Conservation (phyloP, 2,797 vertebrate species). For the Trichosurus vulpecula region DNA sequence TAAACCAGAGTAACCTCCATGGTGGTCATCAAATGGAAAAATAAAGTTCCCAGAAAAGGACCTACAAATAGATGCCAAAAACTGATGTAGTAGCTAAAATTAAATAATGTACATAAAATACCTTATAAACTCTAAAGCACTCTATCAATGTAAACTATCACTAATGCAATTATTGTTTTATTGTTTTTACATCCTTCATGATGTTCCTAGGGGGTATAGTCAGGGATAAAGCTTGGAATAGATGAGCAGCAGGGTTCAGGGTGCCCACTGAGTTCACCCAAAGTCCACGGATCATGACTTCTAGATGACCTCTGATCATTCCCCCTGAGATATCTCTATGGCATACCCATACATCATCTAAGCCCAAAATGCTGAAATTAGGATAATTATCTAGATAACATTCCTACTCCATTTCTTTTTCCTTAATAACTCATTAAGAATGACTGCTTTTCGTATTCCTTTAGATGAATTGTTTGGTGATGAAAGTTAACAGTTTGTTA, state of each 20-base stretch:
- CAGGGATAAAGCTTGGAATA: not conserved
- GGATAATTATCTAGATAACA: not conserved
- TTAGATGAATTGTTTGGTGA: not conserved
- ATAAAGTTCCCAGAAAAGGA: not conserved
- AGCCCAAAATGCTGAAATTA: not conserved
- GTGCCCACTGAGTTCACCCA: not conserved
- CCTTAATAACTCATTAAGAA: constrained; percentile 1
- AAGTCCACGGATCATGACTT: no score
- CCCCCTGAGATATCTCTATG: not conserved
- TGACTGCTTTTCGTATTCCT: constrained; percentile 28
- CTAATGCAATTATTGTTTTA: not conserved
- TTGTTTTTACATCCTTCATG: not conserved
- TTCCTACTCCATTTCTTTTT: not conserved
- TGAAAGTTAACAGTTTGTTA: not conserved
- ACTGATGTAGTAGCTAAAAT: not conserved
- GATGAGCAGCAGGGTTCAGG: not conserved
- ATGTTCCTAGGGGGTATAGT: not conserved
- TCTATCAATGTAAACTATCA: not conserved
- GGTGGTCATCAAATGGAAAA: not conserved
- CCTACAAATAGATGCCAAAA: not conserved
- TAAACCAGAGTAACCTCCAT: not conserved
- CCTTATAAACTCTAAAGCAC: not conserved
- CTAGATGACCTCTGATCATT: not conserved
- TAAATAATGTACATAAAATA: not conserved
- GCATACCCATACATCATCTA: not conserved